phyloP scores from a whole-genome alignment of 2,113 vertebrate species.

The Ascaphus truei region DNA sequence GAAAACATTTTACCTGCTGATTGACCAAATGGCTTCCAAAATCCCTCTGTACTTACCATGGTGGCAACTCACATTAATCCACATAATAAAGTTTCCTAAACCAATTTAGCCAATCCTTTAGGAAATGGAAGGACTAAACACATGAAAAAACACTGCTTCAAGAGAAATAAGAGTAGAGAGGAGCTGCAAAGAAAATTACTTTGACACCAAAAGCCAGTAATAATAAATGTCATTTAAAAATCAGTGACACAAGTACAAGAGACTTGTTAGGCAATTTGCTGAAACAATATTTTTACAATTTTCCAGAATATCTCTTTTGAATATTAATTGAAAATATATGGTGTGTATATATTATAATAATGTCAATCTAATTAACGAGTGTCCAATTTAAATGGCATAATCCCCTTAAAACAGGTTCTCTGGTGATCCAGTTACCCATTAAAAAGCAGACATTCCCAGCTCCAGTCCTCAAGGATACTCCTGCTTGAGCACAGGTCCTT shows the following conservation, averaged over 20 bases:
- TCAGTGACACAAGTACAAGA: neutral
- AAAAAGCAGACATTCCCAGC: too few relatives aligned
- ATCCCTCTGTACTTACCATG: neutral
- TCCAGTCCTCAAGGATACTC: too few relatives aligned
- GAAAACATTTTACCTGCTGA: neutral
- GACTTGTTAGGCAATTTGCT: too few relatives aligned
- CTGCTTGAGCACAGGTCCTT: too few relatives aligned
- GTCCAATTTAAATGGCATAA: too few relatives aligned
- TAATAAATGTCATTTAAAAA: neutral
- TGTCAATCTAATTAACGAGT: too few relatives aligned
- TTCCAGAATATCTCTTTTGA: too few relatives aligned
- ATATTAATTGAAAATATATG: too few relatives aligned
- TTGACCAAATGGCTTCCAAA: neutral
- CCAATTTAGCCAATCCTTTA: conserved; percentile 5
- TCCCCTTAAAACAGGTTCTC: too few relatives aligned
- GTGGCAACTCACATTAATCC: conserved; percentile 8
- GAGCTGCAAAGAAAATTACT: neutral
- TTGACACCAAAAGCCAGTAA: conserved; percentile 11
- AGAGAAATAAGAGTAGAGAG: neutral
- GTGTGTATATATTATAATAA: too few relatives aligned
- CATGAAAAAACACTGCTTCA: conserved; percentile 1
- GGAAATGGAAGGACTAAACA: neutral
- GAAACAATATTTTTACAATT: neutral
- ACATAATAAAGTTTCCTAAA: conserved; percentile 8
- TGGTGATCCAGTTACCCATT: too few relatives aligned